Evolutionary conservation across 1,140 invertebrate genomes (phyloP).

Genomic region (Meloidogyne exigua): DNA sequence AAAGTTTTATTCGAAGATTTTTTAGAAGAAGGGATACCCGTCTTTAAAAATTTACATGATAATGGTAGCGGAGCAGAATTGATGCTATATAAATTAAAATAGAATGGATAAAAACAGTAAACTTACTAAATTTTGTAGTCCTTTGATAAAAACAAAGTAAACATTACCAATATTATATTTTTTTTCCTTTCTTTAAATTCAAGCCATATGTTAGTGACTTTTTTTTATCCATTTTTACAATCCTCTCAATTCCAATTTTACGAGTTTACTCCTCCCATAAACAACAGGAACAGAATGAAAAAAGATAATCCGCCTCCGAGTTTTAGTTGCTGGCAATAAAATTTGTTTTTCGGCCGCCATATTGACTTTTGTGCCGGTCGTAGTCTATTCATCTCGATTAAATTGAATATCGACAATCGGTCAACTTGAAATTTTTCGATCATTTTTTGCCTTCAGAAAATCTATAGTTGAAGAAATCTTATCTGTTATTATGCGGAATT

Average conservation of each 20-base stretch:
- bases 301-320: background rate
- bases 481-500: background rate
- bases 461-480: background rate
- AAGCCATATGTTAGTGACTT: background rate
- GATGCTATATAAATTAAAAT: constrained; percentile 3
- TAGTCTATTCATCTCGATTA: background rate
- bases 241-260: constrained; percentile 1
- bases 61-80: constrained; percentile 20
- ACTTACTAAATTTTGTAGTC: too few relatives aligned
- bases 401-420: background rate
- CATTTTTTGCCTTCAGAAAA: background rate
- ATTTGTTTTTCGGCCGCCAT: background rate
- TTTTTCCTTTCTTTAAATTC: background rate
- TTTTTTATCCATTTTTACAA: background rate
- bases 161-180: too few relatives aligned
- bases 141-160: background rate
- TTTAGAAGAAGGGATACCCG: constrained; percentile 13
- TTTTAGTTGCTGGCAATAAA: constrained; percentile 2
- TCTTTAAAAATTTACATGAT: constrained; percentile 17
- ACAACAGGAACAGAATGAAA: background rate
- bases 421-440: background rate
- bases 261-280: background rate
- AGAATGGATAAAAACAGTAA: background rate
- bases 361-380: background rate
- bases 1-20: constrained; percentile 16